These are phyloP conservation scores for Agonopterix heracliana DNA, from an alignment of 2,888 invertebrate species.

Conservation along the genomic window DNA sequence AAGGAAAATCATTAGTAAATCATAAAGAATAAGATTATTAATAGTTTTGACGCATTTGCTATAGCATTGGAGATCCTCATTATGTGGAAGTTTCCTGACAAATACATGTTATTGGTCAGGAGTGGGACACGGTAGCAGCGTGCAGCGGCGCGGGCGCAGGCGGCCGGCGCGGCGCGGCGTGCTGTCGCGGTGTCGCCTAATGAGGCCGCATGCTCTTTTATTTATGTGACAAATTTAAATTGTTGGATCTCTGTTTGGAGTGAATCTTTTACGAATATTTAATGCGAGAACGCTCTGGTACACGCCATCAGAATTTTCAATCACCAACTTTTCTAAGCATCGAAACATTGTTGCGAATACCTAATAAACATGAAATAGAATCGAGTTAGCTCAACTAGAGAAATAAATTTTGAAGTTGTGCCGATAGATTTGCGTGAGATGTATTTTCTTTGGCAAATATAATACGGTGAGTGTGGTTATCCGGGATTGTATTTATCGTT, in stretches of 20 bases:
- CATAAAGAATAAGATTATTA: too few species aligned
- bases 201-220: conserved; percentile 65
- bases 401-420: conserved; percentile 26
- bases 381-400: conserved; percentile 27
- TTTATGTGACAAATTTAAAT: conserved; percentile 70
- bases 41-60: too few species aligned
- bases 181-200: conserved; percentile 46
- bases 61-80: too few species aligned
- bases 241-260: conserved; percentile 33
- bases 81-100: conserved; percentile 53
- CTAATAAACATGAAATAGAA: conserved; percentile 45
- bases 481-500: conserved; percentile 39
- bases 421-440: conserved; percentile 18
- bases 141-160: conserved; percentile 12
- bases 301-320: conserved; percentile 50
- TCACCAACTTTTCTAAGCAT: conserved; percentile 45
- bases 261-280: conserved; percentile 60
- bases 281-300: conserved; percentile 38
- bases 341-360: conserved; percentile 30
- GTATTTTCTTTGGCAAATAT: conserved; percentile 19
- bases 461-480: conserved; percentile 14
- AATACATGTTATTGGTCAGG: conserved; percentile 48
- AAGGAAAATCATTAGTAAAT: too few species aligned
- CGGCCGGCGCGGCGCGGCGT: conserved; percentile 15
- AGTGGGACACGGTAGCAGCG: conserved; percentile 35